phyloP scores from a whole-genome alignment of 2,113 vertebrate genomes.

The Jacana jacana region DNA sequence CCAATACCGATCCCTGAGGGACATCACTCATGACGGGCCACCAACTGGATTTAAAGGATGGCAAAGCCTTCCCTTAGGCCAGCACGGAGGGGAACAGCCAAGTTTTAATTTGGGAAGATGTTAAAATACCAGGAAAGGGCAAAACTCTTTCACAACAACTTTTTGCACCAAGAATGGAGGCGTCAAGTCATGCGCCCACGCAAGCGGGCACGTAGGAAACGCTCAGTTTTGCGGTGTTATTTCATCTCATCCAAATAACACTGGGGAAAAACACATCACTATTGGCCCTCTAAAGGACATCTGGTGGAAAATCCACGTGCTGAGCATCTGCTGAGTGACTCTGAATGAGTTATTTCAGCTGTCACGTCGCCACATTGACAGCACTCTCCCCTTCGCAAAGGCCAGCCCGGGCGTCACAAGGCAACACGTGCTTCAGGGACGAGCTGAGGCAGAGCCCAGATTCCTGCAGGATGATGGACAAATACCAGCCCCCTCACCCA shows the following conservation, averaged over 20 bases:
- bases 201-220: not conserved
- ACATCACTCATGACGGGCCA: no score
- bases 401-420: not conserved
- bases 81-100: accelerated
- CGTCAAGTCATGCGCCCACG: not conserved
- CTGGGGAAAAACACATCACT: not conserved
- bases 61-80: not conserved
- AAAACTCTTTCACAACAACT: not conserved
- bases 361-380: not conserved
- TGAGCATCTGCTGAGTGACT: not conserved
- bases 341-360: not conserved
- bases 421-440: not conserved
- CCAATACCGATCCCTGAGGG: no score
- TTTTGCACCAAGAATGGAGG: not conserved
- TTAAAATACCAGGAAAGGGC: not conserved
- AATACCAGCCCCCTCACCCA: not conserved
- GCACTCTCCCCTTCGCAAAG: not conserved
- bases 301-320: not conserved
- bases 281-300: not conserved
- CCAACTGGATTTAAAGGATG: no score
- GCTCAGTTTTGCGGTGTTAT: not conserved
- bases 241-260: not conserved
- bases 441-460: not conserved
- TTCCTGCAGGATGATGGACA: not conserved
- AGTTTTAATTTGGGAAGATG: not conserved